Conservation (phyloP, 2,888 invertebrate genomes). For the Calameuta pallipes region DNA sequence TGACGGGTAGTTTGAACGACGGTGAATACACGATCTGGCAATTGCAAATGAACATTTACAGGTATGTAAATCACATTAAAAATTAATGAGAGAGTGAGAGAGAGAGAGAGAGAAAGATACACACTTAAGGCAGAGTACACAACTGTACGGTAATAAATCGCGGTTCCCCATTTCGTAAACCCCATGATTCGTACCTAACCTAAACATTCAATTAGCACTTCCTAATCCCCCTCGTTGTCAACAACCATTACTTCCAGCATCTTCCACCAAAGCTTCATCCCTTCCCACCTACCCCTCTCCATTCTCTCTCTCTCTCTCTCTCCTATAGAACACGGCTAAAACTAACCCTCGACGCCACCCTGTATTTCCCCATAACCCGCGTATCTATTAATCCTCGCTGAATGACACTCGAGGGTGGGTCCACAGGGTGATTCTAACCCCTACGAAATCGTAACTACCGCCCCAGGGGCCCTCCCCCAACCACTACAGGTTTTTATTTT, state of each 20-base stretch:
- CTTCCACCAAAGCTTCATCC: conserved; percentile 44
- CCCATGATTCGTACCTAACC: conserved; percentile 33
- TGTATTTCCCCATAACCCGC: conserved; percentile 12
- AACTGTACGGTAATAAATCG: conserved; percentile 45
- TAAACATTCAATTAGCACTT: conserved; percentile 66
- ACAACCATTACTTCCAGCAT: conserved; percentile 66
- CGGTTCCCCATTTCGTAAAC: conserved; percentile 30
- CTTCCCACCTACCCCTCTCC: conserved; percentile 27
- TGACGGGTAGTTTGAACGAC: too few relatives aligned
- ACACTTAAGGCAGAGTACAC: too few relatives aligned
- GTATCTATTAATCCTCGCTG: conserved; percentile 62
- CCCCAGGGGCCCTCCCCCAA: conserved; percentile 36
- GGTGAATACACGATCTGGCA: too few relatives aligned
- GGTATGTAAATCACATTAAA: too few relatives aligned
- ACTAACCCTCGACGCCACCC: too few relatives aligned
- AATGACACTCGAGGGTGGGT: conserved; percentile 63
- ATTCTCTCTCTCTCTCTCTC: conserved; percentile 34
- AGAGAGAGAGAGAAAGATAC: too few relatives aligned
- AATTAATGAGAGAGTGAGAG: too few relatives aligned
- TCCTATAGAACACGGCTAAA: conserved; percentile 11
- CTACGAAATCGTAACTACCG: conserved; percentile 55
- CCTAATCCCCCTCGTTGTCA: conserved; percentile 63
- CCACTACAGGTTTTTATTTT: conserved; percentile 42
- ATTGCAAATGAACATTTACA: too few relatives aligned
- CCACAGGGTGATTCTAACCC: conserved; percentile 44